These are phyloP conservation scores for Drosophila jambulina DNA, from an alignment of 1,140 invertebrate genomes.

Conservation along the genomic window DNA sequence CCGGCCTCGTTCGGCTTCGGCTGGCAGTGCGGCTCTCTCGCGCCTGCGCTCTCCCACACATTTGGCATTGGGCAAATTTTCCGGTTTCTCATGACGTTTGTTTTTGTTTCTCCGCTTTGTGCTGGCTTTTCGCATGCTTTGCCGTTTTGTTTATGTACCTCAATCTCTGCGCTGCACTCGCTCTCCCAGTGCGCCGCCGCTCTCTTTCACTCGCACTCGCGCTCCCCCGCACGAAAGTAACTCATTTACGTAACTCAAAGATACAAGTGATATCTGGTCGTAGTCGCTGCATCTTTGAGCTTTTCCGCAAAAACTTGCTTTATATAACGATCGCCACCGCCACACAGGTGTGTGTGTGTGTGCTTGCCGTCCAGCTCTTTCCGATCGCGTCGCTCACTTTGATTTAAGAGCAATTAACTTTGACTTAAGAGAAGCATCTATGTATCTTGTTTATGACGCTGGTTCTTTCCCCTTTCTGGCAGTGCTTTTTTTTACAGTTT, in stretches of 20 bases:
- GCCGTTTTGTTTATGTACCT: conserved; percentile 75
- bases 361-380: conserved; percentile 2
- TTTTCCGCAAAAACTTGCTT: conserved; percentile 61
- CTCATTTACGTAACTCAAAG: conserved; percentile 72
- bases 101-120: conserved; percentile 82
- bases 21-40: conserved; percentile 23
- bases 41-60: conserved; percentile 45
- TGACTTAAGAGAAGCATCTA: conserved; percentile 78
- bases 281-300: conserved; percentile 40
- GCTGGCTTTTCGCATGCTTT: conserved; percentile 78
- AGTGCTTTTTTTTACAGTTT: conserved; percentile 12
- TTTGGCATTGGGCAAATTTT: conserved; percentile 51
- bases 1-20: conserved; percentile 47
- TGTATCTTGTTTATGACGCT: conserved; percentile 61
- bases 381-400: conserved; percentile 67
- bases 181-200: conserved; percentile 55
- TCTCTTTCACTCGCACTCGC: conserved; percentile 42
- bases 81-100: conserved; percentile 65
- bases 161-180: conserved; percentile 52
- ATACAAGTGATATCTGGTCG: conserved; percentile 41
- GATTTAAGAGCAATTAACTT: conserved; percentile 80
- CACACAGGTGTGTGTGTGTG: conserved; percentile 1
- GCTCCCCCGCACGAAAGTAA: conserved; percentile 29
- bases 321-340: conserved; percentile 52
- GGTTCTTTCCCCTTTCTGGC: neutral